Conservation (phyloP, 2,797 vertebrate species). For the Eulemur rubriventer region DNA sequence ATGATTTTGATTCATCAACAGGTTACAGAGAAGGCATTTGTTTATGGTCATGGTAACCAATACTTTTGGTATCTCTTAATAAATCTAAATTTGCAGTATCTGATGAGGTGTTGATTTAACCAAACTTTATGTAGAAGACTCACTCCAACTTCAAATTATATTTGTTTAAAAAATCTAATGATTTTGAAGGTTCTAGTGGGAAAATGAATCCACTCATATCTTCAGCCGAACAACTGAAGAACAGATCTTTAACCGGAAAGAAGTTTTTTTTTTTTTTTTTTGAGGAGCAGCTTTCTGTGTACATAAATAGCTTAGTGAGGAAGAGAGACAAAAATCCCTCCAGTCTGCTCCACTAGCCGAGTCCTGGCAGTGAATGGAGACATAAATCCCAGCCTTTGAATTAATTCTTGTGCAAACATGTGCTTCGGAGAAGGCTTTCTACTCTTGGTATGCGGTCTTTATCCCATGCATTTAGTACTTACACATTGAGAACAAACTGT, state of each 20-base stretch:
- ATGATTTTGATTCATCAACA: slow-evolving; percentile 71
- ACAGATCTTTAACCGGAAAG: background rate
- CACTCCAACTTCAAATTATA: background rate
- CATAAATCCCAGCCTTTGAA: background rate
- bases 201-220: background rate
- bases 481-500: background rate
- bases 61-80: slow-evolving; percentile 52
- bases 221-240: background rate
- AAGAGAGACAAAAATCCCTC: background rate
- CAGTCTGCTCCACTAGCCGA: background rate
- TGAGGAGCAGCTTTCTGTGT: background rate
- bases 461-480: background rate
- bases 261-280: background rate
- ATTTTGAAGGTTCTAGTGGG: background rate
- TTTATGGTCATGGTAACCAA: slow-evolving; percentile 54
- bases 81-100: slow-evolving; percentile 33
- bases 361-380: background rate
- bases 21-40: slow-evolving; percentile 67
- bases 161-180: background rate
- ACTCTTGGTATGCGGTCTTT: background rate
- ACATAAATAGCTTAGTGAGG: background rate
- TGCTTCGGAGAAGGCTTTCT: background rate
- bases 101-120: background rate
- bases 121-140: background rate
- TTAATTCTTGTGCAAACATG: background rate